Percentiles rank a stretch among this genome's conserved stretches.
Conservation (phyloP, 2,113 vertebrate species). For the Daphoenositta chrysoptera region DNA sequence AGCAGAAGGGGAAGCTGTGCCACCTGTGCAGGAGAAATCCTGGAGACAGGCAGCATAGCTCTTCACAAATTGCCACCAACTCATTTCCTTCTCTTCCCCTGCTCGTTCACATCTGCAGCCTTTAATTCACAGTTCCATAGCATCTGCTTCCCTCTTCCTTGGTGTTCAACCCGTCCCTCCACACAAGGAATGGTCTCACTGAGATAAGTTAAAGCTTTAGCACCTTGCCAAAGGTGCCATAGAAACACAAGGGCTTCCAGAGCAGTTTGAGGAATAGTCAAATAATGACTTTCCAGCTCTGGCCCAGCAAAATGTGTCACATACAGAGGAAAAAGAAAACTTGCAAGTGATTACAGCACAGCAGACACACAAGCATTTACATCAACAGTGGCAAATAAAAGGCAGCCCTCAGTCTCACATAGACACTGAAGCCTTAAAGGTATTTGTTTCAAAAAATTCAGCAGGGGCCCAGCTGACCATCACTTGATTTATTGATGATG, state of each 20-base stretch:
- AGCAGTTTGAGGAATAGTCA: neutral
- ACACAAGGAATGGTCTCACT: neutral
- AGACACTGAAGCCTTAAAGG: neutral
- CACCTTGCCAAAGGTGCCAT: neutral
- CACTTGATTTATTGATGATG: neutral
- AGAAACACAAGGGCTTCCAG: neutral
- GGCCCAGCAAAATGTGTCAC: neutral
- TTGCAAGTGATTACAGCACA: rapidly evolving
- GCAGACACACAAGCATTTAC: neutral
- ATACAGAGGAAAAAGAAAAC: neutral
- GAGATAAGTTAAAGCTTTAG: neutral
- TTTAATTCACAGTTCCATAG: neutral
- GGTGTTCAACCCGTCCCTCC: neutral
- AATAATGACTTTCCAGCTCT: neutral
- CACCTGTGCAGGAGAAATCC: neutral
- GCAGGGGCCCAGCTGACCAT: neutral
- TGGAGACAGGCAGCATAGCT: neutral
- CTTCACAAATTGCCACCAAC: neutral
- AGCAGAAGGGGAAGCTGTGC: neutral
- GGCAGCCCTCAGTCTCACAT: neutral
- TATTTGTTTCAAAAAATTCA: neutral
- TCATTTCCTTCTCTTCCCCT: neutral
- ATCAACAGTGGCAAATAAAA: neutral
- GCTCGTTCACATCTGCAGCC: neutral
- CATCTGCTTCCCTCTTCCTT: neutral